These are phyloP conservation scores for Dryobota labecula DNA, from an alignment of 2,888 invertebrate genomes.

Conservation along the genomic window DNA sequence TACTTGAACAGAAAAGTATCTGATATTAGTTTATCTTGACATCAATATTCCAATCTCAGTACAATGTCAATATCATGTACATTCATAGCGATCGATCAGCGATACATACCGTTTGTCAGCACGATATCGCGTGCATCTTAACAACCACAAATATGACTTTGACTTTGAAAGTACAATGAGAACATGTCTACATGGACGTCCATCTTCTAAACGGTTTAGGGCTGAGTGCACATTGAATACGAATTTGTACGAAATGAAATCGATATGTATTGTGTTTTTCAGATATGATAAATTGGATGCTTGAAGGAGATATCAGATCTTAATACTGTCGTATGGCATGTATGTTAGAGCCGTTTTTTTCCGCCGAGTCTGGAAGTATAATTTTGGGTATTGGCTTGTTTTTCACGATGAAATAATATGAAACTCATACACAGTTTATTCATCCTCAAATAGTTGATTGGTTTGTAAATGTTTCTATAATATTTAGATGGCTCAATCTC, in stretches of 20 bases:
- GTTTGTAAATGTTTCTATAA: not conserved
- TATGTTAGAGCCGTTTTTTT: not conserved
- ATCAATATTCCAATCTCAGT: conserved; percentile 38
- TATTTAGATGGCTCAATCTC: not conserved
- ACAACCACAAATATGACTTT: conserved; percentile 52
- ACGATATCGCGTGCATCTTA: conserved; percentile 58
- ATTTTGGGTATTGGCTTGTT: conserved; percentile 2
- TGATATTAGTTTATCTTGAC: conserved; percentile 36
- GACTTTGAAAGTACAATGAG: conserved; percentile 65
- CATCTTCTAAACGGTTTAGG: conserved; percentile 47
- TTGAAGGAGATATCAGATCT: conserved; percentile 17
- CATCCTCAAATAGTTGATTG: not conserved
- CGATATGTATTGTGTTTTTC: conserved; percentile 16
- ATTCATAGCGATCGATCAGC: conserved; percentile 38
- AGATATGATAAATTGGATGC: conserved; percentile 23
- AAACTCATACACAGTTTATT: not conserved
- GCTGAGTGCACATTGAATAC: conserved; percentile 42
- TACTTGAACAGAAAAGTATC: conserved; percentile 16
- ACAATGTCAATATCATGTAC: conserved; percentile 35
- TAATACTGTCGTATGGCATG: not conserved
- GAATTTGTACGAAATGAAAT: conserved; percentile 12
- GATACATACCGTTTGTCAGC: conserved; percentile 32
- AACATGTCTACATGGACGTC: conserved; percentile 54
- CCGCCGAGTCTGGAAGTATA: not conserved
- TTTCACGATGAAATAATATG: not conserved